These are phyloP conservation scores for Todiramphus saurophagus DNA, from an alignment of 2,113 vertebrate species.

Conservation along the genomic window DNA sequence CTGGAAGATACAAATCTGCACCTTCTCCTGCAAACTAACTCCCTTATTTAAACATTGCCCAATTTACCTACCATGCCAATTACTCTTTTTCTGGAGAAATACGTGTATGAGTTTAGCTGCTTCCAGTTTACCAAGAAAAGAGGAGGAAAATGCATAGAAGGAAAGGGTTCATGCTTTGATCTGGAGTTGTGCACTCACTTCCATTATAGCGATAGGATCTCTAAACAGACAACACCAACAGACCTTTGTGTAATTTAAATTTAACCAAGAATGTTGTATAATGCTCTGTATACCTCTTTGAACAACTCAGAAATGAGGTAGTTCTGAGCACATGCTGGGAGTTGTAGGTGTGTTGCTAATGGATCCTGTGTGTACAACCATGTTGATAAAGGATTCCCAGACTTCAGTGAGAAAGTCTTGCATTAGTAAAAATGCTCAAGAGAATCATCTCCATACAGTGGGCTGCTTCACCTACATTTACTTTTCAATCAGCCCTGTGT, in stretches of 20 bases:
- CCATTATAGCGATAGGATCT: not conserved
- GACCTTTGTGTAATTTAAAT: not conserved
- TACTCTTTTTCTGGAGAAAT: not conserved
- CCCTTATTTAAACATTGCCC: not conserved
- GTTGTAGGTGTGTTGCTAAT: not conserved
- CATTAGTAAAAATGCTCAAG: not conserved
- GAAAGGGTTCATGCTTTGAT: not conserved
- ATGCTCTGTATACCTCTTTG: not conserved
- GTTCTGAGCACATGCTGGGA: not conserved
- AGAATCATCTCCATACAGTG: not conserved
- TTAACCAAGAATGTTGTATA: not conserved
- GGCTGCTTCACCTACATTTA: not conserved
- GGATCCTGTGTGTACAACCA: not conserved
- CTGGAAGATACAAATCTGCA: not conserved
- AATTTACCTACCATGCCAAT: fast-evolving
- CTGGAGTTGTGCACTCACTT: not conserved
- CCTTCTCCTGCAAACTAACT: not conserved
- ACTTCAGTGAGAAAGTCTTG: not conserved
- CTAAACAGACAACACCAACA: not conserved
- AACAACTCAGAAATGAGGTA: not conserved
- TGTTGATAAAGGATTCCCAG: not conserved
- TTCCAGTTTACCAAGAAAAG: not conserved
- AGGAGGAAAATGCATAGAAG: not conserved
- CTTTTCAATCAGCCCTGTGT: not conserved
- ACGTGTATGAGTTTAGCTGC: not conserved